phyloP scores from a whole-genome alignment of 1,140 invertebrate genomes.

The Euwallacea similis region DNA sequence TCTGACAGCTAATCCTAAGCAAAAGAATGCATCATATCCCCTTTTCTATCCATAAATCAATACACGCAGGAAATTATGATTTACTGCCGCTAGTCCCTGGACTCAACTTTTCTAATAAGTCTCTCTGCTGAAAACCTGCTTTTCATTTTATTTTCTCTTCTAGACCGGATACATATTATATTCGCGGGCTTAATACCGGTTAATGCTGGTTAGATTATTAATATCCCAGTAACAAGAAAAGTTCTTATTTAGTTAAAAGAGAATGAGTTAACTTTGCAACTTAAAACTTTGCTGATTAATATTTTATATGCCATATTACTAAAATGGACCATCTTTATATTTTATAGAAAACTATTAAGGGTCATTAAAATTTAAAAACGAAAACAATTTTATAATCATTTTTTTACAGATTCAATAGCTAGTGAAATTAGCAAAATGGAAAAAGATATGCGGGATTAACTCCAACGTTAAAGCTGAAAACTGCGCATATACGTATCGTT shows the following conservation, averaged over 20 bases:
- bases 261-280: constrained; percentile 34
- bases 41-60: constrained; percentile 18
- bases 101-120: constrained; percentile 25
- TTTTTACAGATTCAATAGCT: too few relatives aligned
- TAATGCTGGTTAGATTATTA: constrained; percentile 30
- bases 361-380: too few relatives aligned
- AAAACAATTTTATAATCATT: too few relatives aligned
- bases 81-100: constrained; percentile 14
- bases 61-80: constrained; percentile 15
- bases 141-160: constrained; percentile 12
- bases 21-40: constrained; percentile 14
- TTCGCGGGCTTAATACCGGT: constrained; percentile 12
- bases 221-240: constrained; percentile 27
- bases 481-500: not conserved
- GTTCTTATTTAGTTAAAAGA: constrained; percentile 30
- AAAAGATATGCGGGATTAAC: too few relatives aligned
- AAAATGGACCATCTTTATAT: constrained; percentile 8
- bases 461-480: too few relatives aligned
- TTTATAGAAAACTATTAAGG: not conserved
- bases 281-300: constrained; percentile 33
- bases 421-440: too few relatives aligned
- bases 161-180: not conserved
- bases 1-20: too few relatives aligned
- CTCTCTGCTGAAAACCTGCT: constrained; percentile 15
- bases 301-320: constrained; percentile 25